Evolutionary conservation across 2,888 invertebrate genomes (phyloP).

Genomic region (Lasioglossum calceatum): DNA sequence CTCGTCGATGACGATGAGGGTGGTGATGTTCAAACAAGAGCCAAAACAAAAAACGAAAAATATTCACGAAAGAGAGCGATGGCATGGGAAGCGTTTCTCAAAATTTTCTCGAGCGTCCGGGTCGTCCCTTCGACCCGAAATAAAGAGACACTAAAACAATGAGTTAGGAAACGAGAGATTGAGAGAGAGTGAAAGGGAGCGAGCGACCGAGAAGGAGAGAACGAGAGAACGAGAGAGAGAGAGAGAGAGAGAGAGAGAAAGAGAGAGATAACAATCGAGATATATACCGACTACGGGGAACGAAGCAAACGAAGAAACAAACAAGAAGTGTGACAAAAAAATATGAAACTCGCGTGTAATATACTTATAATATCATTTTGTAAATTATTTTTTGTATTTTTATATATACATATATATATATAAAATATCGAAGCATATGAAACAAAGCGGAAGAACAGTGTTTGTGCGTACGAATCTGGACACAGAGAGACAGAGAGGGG

Average conservation of each 20-base stretch:
- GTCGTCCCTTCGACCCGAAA: conserved; percentile 59
- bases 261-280: conserved; percentile 21
- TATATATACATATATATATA: conserved; percentile 77
- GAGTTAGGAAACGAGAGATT: conserved; percentile 10
- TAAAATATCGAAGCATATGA: conserved; percentile 70
- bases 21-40: conserved; percentile 5
- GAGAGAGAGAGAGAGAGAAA: not conserved
- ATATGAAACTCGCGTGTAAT: conserved; percentile 77
- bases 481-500: conserved; percentile 1
- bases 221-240: not conserved
- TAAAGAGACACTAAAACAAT: conserved; percentile 28
- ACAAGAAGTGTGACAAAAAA: conserved; percentile 54
- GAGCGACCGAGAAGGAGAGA: no score
- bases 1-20: conserved; percentile 28
- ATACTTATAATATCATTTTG: conserved; percentile 81
- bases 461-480: conserved; percentile 61
- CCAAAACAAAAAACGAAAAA: not conserved
- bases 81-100: conserved; percentile 71
- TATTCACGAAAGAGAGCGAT: conserved; percentile 17
- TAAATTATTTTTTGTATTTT: conserved; percentile 83
- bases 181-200: not conserved
- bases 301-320: conserved; percentile 38
- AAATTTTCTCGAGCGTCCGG: conserved; percentile 71
- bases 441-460: conserved; percentile 71
- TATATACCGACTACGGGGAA: conserved; percentile 27